Evolutionary conservation across 1,140 invertebrate genomes (phyloP).

Genomic region (Lysiphlebus fabarum): DNA sequence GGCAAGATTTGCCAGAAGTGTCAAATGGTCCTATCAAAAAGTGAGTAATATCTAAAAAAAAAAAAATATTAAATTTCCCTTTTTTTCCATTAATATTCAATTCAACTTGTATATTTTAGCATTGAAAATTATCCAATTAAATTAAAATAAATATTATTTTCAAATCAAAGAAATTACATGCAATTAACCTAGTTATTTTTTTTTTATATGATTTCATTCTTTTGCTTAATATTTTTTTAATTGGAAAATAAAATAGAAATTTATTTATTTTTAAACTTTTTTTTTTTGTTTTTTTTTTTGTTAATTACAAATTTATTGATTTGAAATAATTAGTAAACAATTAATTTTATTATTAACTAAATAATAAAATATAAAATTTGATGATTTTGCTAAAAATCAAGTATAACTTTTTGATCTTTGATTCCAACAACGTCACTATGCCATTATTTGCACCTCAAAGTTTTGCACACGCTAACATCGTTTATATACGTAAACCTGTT

Average conservation of each 20-base stretch:
- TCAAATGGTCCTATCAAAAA: conserved; percentile 46
- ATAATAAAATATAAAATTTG: too few relatives aligned
- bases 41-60: conserved; percentile 31
- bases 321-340: too few relatives aligned
- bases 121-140: conserved; percentile 12
- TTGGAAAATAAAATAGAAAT: too few relatives aligned
- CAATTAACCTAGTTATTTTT: conserved; percentile 9
- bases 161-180: conserved; percentile 6
- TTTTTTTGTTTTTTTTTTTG: too few relatives aligned
- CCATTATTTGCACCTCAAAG: conserved; percentile 7
- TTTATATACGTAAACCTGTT: conserved; percentile 11
- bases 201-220: too few relatives aligned
- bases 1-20: conserved; percentile 40
- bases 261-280: too few relatives aligned
- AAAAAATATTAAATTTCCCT: background rate
- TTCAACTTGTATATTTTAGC: background rate
- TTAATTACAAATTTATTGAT: too few relatives aligned
- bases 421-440: too few relatives aligned
- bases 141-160: background rate
- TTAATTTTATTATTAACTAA: too few relatives aligned
- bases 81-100: background rate
- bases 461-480: background rate
- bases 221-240: too few relatives aligned
- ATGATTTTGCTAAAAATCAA: too few relatives aligned
- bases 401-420: too few relatives aligned